These are phyloP conservation scores for Salvator merianae DNA, from an alignment of 2,113 vertebrate genomes.

Conservation along the genomic window DNA sequence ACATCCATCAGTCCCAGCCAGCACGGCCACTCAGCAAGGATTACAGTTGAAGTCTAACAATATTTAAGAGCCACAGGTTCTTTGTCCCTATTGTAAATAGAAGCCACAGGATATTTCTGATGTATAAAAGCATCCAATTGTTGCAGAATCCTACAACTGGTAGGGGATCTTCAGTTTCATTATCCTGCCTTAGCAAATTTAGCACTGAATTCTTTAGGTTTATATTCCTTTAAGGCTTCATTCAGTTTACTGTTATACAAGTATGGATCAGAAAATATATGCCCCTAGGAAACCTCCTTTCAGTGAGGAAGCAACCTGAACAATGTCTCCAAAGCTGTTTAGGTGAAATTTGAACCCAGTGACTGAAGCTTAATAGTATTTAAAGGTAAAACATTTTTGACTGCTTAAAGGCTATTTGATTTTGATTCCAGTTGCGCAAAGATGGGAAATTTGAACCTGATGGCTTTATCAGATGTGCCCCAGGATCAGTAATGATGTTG, in stretches of 20 bases:
- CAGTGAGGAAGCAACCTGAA: not conserved
- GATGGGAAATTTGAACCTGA: too few relatives aligned
- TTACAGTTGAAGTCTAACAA: too few relatives aligned
- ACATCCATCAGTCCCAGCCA: too few relatives aligned
- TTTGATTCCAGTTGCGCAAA: too few relatives aligned
- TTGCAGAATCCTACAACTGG: not conserved
- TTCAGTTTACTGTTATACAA: not conserved
- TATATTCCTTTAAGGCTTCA: not conserved
- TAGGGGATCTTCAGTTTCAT: not conserved
- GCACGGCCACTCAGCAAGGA: too few relatives aligned
- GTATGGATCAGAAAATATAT: not conserved
- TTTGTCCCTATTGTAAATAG: too few relatives aligned
- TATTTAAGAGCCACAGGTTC: too few relatives aligned
- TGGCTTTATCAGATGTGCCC: too few relatives aligned
- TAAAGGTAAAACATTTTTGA: too few relatives aligned
- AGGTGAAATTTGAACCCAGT: not conserved
- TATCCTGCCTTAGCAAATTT: not conserved
- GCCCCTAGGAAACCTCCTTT: not conserved
- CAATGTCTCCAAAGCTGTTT: not conserved
- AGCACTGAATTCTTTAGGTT: not conserved
- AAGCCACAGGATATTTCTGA: not conserved
- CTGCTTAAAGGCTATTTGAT: too few relatives aligned
- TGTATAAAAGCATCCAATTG: not conserved
- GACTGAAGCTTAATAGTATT: not conserved
- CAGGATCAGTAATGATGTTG: too few relatives aligned